A percentile compares a stretch with the other conserved stretches of the same genome.
Conservation (phyloP, 2,113 vertebrate species). For the Salvelinus namaycush region DNA sequence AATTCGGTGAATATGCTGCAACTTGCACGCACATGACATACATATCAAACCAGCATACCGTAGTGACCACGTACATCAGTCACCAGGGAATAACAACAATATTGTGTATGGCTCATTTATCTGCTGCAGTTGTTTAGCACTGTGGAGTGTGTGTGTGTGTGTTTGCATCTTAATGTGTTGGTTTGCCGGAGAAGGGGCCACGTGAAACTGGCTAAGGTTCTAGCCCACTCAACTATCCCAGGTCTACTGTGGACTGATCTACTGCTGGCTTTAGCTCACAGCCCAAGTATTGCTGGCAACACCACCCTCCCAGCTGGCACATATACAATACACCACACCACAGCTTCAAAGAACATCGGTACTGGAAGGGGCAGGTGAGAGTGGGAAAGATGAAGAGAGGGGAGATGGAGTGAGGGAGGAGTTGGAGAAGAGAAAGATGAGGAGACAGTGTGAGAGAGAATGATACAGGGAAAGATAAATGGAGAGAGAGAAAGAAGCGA, state of each 20-base stretch:
- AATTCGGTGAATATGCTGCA: neutral
- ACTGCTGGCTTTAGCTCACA: conserved; percentile 1
- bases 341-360: neutral
- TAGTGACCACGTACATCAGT: neutral
- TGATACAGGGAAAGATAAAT: neutral
- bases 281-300: neutral
- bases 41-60: neutral
- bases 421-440: too few relatives aligned
- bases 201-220: neutral
- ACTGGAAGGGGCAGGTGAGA: conserved; percentile 28
- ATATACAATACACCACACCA: conserved; percentile 21
- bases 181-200: neutral
- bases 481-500: neutral
- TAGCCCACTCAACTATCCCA: neutral
- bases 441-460: too few relatives aligned
- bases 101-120: neutral
- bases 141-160: neutral
- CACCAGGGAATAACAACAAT: neutral
- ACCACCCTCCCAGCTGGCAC: conserved; percentile 19
- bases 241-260: neutral
- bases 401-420: too few relatives aligned
- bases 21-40: neutral
- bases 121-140: neutral
- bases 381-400: too few relatives aligned
- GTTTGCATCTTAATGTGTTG: neutral